Base-by-base conservation (phyloP, 2,797 vertebrate genomes). In the Clarias platycephalus region DNA sequence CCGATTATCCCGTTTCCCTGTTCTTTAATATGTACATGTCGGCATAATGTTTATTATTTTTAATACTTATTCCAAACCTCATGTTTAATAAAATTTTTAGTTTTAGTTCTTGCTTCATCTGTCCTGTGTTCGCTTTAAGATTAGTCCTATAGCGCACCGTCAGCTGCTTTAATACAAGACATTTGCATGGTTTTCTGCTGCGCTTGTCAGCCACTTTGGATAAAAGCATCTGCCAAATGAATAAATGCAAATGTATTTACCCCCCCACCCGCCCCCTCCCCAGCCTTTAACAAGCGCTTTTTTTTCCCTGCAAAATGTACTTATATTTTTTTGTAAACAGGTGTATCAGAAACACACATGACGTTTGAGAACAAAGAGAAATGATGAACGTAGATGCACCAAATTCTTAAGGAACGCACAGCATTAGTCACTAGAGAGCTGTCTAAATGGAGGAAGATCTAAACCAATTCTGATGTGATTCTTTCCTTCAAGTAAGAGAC, bases 391-490 rank as follows among this genome's bases (percentile, higher is more conserved):
- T 81, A 63, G 34, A 49, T 83, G 64, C 72, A 66, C 72, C 62
- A 85, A 85, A 55, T 26, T 31, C 72, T 49, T 24, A 74, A 16
- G 49, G 71, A 74, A 79, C 81, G n/a, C n/a, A 58, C 53, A 31
- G 37, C 37, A 77, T 87, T 74, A 84, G 82, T 86, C 81, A 87
- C 84, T 85, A 87, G 68, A 63, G 82, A 80, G 77, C 37, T 83
- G 79, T 86, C 76, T 64, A 86, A 80, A 85, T 67, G 71, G 68
- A 71, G 75, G 64, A 24, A 15, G 13, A 78, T 72, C 77, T 84
- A 81, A 89, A 86, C 63, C 80, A 80, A 58, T 83, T 84, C 28
- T 79, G 31, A 79, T 80, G 53, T 34, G 67, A 63, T 72, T 83
- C 78, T 80, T 81, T 85, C 79, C 86, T 62, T 85, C 81, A 77